Evolutionary conservation across 53 echinoderm and acorn worm species (phyloP).

Genomic region (Crossaster papposus): DNA sequence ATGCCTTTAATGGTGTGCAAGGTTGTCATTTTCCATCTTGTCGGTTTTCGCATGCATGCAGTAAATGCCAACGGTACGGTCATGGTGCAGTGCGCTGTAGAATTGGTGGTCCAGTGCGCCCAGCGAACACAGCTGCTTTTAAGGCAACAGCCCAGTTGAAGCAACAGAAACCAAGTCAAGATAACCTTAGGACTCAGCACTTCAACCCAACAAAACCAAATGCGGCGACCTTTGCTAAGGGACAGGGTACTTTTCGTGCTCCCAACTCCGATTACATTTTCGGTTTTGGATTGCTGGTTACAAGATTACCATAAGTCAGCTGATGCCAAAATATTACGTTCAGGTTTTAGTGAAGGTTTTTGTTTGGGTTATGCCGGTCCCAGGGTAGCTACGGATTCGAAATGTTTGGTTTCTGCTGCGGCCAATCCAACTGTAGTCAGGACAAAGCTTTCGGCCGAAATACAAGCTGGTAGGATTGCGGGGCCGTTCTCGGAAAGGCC

Average conservation of each 20-base stretch:
- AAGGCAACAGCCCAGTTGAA: too few relatives aligned
- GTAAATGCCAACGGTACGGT: neutral
- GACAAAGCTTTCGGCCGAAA: neutral
- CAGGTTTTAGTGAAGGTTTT: neutral
- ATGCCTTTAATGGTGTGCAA: neutral
- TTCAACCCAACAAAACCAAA: neutral
- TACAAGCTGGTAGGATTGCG: conserved; percentile 9
- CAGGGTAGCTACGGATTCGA: neutral
- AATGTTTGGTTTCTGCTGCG: conserved; percentile 2
- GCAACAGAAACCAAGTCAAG: too few relatives aligned
- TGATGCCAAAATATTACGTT: neutral
- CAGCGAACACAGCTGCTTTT: too few relatives aligned
- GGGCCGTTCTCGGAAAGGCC: neutral
- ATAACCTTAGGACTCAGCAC: too few relatives aligned
- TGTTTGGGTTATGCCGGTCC: conserved; percentile 2
- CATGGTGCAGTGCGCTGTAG: neutral
- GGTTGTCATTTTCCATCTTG: neutral
- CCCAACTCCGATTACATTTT: neutral
- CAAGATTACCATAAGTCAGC: too few relatives aligned
- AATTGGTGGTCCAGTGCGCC: neutral
- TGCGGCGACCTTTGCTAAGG: too few relatives aligned
- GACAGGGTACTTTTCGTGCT: neutral
- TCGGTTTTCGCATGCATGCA: neutral
- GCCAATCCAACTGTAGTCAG: neutral
- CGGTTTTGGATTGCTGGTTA: neutral